A percentile compares a stretch with the other conserved stretches of the same genome.
These are phyloP conservation scores for Craseonycteris thonglongyai DNA, from an alignment of 2,113 vertebrate genomes.

Conservation along the genomic window DNA sequence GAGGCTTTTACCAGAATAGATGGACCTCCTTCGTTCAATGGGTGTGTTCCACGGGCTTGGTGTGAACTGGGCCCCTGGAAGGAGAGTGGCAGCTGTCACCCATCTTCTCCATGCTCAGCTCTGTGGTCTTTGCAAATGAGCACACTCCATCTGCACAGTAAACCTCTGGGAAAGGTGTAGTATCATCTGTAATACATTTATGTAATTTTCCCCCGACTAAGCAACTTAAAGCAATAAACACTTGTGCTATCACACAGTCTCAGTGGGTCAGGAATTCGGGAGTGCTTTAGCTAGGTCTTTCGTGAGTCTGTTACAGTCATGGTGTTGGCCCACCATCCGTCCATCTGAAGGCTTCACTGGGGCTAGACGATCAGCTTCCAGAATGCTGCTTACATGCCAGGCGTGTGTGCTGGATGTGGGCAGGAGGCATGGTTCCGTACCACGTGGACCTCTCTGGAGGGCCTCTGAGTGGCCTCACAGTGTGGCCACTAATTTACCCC, in stretches of 20 bases:
- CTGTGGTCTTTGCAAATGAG: no score
- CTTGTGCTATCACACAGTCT: rapidly evolving
- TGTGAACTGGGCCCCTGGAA: background rate
- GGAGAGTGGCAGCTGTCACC: background rate
- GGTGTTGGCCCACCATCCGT: background rate
- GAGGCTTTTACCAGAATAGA: background rate
- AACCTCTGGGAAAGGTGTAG: background rate
- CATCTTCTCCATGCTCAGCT: background rate
- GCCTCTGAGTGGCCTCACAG: background rate
- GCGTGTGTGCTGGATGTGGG: no score
- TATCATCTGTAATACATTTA: background rate
- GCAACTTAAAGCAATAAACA: background rate
- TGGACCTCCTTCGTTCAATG: background rate
- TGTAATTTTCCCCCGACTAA: background rate
- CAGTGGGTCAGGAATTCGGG: background rate
- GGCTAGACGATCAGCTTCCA: rapidly evolving
- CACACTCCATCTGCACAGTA: rapidly evolving
- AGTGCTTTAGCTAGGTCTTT: background rate
- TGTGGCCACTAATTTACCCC: background rate
- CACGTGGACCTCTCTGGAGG: rapidly evolving
- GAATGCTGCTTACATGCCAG: background rate
- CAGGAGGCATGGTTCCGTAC: background rate
- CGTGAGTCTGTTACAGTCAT: background rate
- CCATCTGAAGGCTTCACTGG: background rate
- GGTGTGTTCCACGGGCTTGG: background rate